Percentiles rank a stretch among this genome's conserved stretches.
These are phyloP conservation scores for Danionella cerebrum DNA, from an alignment of 2,113 vertebrate genomes.

Conservation along the genomic window DNA sequence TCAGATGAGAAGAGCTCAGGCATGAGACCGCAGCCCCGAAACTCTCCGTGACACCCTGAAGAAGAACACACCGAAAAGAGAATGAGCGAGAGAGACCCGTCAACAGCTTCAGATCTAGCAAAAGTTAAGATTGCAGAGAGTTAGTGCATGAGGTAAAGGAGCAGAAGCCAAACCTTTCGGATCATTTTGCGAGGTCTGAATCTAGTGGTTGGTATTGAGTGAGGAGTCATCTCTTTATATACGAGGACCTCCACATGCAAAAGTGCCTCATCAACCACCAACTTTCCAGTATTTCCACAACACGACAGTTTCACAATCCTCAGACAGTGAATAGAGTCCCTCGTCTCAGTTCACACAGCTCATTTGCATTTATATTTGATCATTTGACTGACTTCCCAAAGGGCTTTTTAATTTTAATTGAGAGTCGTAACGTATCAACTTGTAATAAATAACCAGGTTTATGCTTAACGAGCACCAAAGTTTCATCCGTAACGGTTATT, in stretches of 20 bases:
- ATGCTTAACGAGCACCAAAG: too few species aligned
- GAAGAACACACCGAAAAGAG: background rate
- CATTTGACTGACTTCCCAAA: too few species aligned
- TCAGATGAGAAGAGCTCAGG: constrained; percentile 69
- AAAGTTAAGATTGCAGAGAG: background rate
- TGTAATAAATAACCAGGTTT: too few species aligned
- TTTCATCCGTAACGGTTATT: too few species aligned
- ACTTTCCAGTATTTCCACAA: constrained; percentile 50
- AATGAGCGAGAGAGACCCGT: background rate
- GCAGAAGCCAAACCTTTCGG: constrained; percentile 50
- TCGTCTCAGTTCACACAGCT: too few species aligned
- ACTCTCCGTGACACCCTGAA: constrained; percentile 79
- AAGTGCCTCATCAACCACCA: background rate
- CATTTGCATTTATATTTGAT: too few species aligned
- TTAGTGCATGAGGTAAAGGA: background rate
- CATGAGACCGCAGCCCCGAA: constrained; percentile 76
- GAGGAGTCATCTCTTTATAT: constrained; percentile 38
- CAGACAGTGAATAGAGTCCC: too few species aligned
- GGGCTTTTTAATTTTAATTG: too few species aligned
- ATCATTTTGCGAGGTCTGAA: constrained; percentile 47
- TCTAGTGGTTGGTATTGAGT: background rate
- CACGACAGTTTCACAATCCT: constrained; percentile 48
- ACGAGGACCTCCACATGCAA: background rate
- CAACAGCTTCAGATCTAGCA: background rate
- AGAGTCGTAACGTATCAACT: too few species aligned